Evolutionary conservation across 2,888 invertebrate genomes (phyloP), one percentile per base, ranked within the genome.

Genomic region (Tyria jacobaeae): DNA sequence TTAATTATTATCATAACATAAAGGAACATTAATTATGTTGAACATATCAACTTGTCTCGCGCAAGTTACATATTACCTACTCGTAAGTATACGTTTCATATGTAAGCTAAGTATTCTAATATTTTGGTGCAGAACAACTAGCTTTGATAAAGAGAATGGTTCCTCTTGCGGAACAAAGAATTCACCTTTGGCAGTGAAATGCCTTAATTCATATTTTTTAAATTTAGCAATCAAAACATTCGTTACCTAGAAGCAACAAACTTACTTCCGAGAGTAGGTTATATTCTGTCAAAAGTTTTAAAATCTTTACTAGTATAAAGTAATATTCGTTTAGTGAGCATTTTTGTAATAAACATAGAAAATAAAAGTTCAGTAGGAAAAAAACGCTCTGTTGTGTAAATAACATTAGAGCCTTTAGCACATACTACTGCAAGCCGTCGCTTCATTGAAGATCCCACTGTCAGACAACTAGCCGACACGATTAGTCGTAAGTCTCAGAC

Each of bases 401-500:
- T 59, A 73, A 64, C 35, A 57, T 62, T 75, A 72, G 68, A 73
- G 73, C 75, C 64, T 66, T 72, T 70, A 63, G 70, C 68, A 73
- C 51, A 72, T 54, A 55, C 64, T 55, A 64, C 60, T 62, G 62
- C 60, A 66, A 70, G 67, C 68, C 73, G 56, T 64, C 64, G 63
- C 58, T 66, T 66, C 9, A 21, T 25, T 53, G 17, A 60, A 59
- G 56, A 59, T 61, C 55, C 62, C 67, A 56, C 17, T 49, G 27
- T 47, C 31, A 21, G 17, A 31, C 31, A 14, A 52, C 2, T 15
- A 25, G 35, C 10, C 35, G 51, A n/a, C 48, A n/a, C 51, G 44
- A 48, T 88, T 97, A 98, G 89, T 98, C 98, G 86, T 97, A 97
- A 72, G 96, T 98, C 90, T 98, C 97, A 12, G 97, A 98, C 90